These are phyloP conservation scores for Paracentrotus lividus DNA, from an alignment of 53 echinoderm and acorn worm genomes.

Conservation along the genomic window DNA sequence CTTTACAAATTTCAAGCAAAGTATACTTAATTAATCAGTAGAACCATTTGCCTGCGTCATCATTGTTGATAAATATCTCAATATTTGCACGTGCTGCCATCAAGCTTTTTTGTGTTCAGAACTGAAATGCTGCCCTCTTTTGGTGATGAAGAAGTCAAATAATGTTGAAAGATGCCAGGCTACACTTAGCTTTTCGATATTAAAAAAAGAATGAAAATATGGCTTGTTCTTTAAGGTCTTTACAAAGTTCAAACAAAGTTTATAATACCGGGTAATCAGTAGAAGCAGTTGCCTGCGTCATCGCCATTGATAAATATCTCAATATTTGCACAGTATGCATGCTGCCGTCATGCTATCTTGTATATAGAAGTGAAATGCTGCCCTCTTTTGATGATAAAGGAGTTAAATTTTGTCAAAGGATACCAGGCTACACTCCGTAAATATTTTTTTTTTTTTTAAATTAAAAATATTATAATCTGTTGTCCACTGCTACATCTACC, in stretches of 20 bases:
- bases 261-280: background rate
- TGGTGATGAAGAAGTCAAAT: background rate
- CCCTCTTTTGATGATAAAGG: conserved; percentile 10
- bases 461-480: too few relatives aligned
- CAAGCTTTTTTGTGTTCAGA: background rate
- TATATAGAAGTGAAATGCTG: conserved; percentile 13
- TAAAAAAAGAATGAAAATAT: too few relatives aligned
- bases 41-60: background rate
- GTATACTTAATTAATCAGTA: background rate
- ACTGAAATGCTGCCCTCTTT: conserved; percentile 52
- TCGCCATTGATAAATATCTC: background rate
- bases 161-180: too few relatives aligned
- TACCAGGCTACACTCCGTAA: too few relatives aligned
- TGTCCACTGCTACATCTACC: too few relatives aligned
- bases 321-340: background rate
- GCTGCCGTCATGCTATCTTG: background rate
- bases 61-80: background rate
- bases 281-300: background rate
- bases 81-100: background rate
- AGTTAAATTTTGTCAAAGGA: background rate
- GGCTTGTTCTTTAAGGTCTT: too few relatives aligned
- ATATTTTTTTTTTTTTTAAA: too few relatives aligned
- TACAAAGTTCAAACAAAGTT: background rate
- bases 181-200: too few relatives aligned
- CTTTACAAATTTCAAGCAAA: background rate